phyloP scores from a whole-genome alignment of 2,113 vertebrate genomes.

The Lophochroa leadbeateri region DNA sequence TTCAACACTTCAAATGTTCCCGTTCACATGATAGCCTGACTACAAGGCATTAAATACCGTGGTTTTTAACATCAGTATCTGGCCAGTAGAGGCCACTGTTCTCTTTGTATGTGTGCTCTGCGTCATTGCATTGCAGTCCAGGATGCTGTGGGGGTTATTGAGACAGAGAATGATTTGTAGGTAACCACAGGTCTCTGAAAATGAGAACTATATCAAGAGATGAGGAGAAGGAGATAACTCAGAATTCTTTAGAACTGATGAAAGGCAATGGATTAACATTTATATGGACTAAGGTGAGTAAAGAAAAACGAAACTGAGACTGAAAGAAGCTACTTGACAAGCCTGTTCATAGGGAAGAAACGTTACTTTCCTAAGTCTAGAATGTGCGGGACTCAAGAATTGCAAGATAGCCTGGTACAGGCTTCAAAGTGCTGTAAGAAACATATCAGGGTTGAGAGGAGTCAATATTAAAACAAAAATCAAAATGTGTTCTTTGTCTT shows the following conservation, averaged over 20 bases:
- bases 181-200: not conserved
- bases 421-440: not conserved
- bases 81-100: not conserved
- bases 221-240: not conserved
- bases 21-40: not conserved
- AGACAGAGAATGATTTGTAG: too few relatives aligned
- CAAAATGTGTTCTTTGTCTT: not conserved
- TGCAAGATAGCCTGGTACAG: not conserved
- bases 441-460: not conserved
- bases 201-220: not conserved
- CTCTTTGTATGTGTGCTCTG: not conserved
- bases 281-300: not conserved
- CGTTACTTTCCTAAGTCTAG: not conserved
- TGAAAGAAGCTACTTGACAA: not conserved
- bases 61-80: not conserved
- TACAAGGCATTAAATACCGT: not conserved
- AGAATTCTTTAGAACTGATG: not conserved
- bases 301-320: not conserved
- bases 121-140: accelerated
- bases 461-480: not conserved
- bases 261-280: not conserved
- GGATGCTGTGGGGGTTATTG: accelerated
- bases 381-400: not conserved
- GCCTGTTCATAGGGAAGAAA: not conserved
- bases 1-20: not conserved